A percentile compares a stretch with the other conserved stretches of the same genome.
Evolutionary conservation across 2,888 invertebrate genomes (phyloP).

Genomic region (Thalpophila matura): DNA sequence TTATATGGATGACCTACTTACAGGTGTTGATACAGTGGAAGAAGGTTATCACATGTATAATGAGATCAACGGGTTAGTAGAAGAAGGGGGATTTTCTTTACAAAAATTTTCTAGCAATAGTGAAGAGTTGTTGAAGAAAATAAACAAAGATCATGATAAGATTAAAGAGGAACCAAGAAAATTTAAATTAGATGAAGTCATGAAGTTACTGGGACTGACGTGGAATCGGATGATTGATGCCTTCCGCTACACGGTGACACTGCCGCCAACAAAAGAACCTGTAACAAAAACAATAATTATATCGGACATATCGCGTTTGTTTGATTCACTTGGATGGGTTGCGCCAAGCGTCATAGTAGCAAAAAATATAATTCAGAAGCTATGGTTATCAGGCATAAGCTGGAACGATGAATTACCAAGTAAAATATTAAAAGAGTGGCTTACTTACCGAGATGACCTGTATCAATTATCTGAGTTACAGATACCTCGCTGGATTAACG

Average conservation of each 20-base stretch:
- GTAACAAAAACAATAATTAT: conserved; percentile 10
- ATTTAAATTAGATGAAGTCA: conserved; percentile 3
- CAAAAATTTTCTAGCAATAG: conserved; percentile 5
- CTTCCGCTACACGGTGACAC: background rate
- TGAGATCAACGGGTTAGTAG: background rate
- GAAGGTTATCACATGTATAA: background rate
- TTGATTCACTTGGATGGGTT: conserved; percentile 12
- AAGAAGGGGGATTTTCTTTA: background rate
- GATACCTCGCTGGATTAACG: conserved; percentile 2
- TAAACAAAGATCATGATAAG: background rate
- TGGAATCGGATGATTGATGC: background rate
- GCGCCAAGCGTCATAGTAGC: background rate
- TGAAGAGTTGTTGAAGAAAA: background rate
- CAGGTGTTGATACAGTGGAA: background rate
- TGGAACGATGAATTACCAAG: conserved; percentile 2
- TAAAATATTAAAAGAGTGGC: conserved; percentile 1
- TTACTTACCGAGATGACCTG: background rate
- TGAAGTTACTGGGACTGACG: conserved; percentile 1
- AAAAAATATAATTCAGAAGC: conserved; percentile 2
- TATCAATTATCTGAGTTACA: background rate
- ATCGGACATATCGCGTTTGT: background rate
- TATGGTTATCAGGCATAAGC: conserved; percentile 1
- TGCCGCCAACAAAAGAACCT: background rate
- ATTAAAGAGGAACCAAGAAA: background rate
- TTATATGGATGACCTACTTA: background rate